Percentiles rank a stretch among this genome's conserved stretches.
Evolutionary conservation across 2,797 vertebrate species (phyloP).

Genomic region (Muscicapa striata): DNA sequence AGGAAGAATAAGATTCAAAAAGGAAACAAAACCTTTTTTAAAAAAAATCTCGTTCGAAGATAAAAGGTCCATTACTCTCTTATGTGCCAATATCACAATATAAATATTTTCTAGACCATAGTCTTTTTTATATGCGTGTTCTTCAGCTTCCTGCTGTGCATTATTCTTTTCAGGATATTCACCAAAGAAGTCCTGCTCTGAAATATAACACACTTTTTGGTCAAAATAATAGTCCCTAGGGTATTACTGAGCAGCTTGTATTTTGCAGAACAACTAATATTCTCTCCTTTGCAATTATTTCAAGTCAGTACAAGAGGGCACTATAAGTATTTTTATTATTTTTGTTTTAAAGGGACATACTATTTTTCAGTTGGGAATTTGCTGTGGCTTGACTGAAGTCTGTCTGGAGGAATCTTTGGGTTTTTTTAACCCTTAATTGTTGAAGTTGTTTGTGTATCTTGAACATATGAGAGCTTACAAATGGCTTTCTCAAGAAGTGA

Average conservation of each 20-base stretch:
- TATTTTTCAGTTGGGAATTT: not conserved
- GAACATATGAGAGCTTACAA: not conserved
- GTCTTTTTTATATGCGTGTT: not conserved
- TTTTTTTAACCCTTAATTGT: not conserved
- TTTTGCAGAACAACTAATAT: not conserved
- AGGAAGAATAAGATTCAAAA: not conserved
- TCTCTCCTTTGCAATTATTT: not conserved
- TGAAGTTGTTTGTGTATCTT: not conserved
- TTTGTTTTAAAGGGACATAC: not conserved
- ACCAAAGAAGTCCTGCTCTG: not conserved
- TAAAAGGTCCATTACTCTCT: not conserved
- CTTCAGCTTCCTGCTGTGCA: not conserved
- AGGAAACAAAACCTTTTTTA: not conserved
- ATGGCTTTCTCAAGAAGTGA: not conserved
- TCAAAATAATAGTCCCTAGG: not conserved
- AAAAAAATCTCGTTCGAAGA: not conserved
- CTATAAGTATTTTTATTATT: not conserved
- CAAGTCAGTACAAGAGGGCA: not conserved
- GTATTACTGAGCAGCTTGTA: not conserved
- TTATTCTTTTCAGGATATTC: not conserved
- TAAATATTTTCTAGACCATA: not conserved
- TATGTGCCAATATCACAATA: not conserved
- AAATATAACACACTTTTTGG: not conserved
- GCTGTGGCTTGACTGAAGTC: not conserved
- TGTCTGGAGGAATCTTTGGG: not conserved